Percentiles rank a stretch among this genome's conserved stretches.
Evolutionary conservation across 2,888 invertebrate species (phyloP).

Genomic region (Eulithis prunata): DNA sequence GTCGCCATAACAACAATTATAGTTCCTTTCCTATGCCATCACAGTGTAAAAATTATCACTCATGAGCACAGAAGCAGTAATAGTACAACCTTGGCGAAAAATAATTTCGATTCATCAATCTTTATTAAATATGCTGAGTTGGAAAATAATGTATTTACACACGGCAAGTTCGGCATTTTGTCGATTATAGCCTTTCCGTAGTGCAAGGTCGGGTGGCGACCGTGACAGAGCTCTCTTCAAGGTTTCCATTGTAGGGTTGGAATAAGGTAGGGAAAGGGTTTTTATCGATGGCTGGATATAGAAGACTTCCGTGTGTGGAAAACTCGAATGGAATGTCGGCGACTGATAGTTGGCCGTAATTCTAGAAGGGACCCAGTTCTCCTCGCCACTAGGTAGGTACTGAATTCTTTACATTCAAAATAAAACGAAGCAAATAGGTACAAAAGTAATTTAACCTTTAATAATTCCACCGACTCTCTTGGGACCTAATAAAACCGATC

Average conservation of each 20-base stretch:
- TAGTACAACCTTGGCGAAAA: too few species aligned
- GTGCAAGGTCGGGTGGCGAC: constrained; percentile 36
- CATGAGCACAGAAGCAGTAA: too few species aligned
- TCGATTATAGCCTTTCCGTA: constrained; percentile 34
- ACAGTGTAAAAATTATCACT: too few species aligned
- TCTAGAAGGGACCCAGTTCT: too few species aligned
- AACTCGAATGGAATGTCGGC: background rate
- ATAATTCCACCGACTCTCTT: too few species aligned
- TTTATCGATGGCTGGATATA: constrained; percentile 16
- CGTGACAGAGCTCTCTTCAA: constrained; percentile 38
- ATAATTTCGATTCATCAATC: too few species aligned
- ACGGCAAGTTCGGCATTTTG: constrained; percentile 28
- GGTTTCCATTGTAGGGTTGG: constrained; percentile 28
- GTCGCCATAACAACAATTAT: background rate
- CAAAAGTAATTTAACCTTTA: too few species aligned
- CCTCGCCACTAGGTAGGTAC: too few species aligned
- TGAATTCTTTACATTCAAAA: too few species aligned
- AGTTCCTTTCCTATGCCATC: background rate
- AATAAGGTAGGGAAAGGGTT: constrained; percentile 11
- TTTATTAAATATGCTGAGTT: constrained; percentile 10
- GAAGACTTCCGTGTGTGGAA: background rate
- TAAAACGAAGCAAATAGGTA: too few species aligned
- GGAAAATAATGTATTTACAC: constrained; percentile 16
- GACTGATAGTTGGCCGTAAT: background rate
- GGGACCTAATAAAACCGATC: too few species aligned